A percentile compares a stretch with the other conserved stretches of the same genome.
Evolutionary conservation across 2,113 vertebrate species (phyloP).

Genomic region (Malurus cyaneus): DNA sequence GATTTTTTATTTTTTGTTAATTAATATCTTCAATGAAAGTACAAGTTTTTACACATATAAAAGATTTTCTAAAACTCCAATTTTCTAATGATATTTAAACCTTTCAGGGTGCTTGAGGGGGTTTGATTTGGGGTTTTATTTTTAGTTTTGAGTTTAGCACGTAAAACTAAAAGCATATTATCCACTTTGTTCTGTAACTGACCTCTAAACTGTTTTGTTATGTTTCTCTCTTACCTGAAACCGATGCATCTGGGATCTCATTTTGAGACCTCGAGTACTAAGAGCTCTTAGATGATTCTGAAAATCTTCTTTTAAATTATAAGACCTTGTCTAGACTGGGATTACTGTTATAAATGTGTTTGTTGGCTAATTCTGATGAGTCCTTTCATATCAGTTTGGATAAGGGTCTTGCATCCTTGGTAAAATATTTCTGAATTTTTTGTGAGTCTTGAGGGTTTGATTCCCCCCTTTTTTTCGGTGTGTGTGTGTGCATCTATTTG

Average conservation of each 20-base stretch:
- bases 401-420: background rate
- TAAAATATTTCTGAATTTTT: background rate
- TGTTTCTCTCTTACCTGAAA: background rate
- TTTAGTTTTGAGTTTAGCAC: background rate
- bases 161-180: background rate
- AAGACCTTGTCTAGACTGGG: background rate
- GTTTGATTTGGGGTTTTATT: background rate
- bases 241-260: background rate
- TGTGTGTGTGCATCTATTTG: background rate
- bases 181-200: background rate
- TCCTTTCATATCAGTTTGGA: background rate
- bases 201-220: background rate
- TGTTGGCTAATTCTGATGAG: background rate
- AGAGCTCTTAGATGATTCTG: background rate
- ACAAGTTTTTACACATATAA: background rate
- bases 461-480: background rate
- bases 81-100: background rate
- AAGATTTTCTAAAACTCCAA: background rate
- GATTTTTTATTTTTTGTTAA: background rate
- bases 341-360: background rate
- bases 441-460: background rate
- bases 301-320: constrained; percentile 6
- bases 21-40: background rate
- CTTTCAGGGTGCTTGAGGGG: background rate
- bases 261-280: background rate